Conservation (phyloP, 2,888 invertebrate species). For the Agrotis ipsilon region DNA sequence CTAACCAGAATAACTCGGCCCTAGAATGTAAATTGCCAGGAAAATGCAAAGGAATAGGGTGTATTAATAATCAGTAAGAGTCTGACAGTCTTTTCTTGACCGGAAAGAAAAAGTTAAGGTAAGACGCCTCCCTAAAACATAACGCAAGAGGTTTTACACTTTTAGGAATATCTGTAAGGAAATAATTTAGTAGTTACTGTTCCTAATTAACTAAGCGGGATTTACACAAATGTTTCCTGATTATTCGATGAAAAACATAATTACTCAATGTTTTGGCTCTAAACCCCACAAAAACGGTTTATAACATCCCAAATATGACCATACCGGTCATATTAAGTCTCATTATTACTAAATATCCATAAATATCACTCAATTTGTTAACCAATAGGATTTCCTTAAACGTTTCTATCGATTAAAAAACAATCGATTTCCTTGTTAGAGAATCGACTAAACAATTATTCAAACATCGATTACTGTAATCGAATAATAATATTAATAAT, state of each 20-base stretch:
- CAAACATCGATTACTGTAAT: constrained; percentile 35
- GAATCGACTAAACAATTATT: constrained; percentile 27
- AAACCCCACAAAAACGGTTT: constrained; percentile 22
- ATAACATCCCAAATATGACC: constrained; percentile 30
- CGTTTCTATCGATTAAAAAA: constrained; percentile 41
- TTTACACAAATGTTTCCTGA: background rate
- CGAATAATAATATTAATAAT: constrained; percentile 25
- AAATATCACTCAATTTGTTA: constrained; percentile 31
- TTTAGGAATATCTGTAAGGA: background rate
- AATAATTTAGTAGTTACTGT: background rate
- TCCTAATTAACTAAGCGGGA: background rate
- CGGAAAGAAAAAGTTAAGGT: too few species aligned
- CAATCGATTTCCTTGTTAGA: constrained; percentile 52
- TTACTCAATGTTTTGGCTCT: background rate
- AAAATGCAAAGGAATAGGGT: too few species aligned
- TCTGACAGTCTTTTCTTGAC: too few species aligned
- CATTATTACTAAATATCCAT: constrained; percentile 12
- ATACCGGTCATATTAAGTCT: background rate
- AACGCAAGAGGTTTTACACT: too few species aligned
- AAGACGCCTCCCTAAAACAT: too few species aligned
- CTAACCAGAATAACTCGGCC: too few species aligned
- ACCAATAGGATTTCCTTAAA: constrained; percentile 51
- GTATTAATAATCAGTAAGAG: too few species aligned
- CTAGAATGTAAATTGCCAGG: too few species aligned
- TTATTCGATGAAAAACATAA: background rate